Evolutionary conservation across 2,888 invertebrate species (phyloP), one percentile per base, ranked within the genome.

Genomic region (Nymphalis polychloros): DNA sequence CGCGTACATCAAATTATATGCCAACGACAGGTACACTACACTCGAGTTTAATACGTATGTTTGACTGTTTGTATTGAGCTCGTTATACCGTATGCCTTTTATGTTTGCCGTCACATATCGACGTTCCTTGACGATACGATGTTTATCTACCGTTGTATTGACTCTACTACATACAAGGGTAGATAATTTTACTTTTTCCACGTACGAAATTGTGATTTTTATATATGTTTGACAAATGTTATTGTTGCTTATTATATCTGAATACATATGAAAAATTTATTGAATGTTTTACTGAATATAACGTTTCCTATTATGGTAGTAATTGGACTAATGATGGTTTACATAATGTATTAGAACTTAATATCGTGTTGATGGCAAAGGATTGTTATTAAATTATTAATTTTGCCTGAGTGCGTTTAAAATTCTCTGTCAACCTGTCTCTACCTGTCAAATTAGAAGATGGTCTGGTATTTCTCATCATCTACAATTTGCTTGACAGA

Each of bases 41-140:
- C 50, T 57, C 63, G 64, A 59, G 68, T 70, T 41, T 41, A 66
- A 72, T 72, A 82, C 82, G 79, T 80, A 77, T 81, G 78, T 80
- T 79, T 73, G 75, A 73, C 72, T 77, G 81, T 88, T 87, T 89
- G 82, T 79, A 76, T 79, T 76, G 75, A 78, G 83, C 86, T 89
- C 89, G 87, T 89, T 89, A 89, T 88, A 86, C 85, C 79, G 78
- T 77, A 76, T 82, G 80, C 78, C 84, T 79, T 80, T 78, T 76
- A 74, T 83, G 79, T 84, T 83, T 83, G 80, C 78, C 78, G 78
- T 74, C 79, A 78, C 79, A 85, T 79, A 79, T 81, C 80, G 81
- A 79, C 77, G 76, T 81, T 75, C 76, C 71, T 77, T 75, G 71
- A 72, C 74, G 69, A 70, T 70, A 67, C 64, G 49, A 62, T 75